These are phyloP conservation scores for Characodon lateralis DNA, from an alignment of 2,797 vertebrate genomes.

Conservation along the genomic window DNA sequence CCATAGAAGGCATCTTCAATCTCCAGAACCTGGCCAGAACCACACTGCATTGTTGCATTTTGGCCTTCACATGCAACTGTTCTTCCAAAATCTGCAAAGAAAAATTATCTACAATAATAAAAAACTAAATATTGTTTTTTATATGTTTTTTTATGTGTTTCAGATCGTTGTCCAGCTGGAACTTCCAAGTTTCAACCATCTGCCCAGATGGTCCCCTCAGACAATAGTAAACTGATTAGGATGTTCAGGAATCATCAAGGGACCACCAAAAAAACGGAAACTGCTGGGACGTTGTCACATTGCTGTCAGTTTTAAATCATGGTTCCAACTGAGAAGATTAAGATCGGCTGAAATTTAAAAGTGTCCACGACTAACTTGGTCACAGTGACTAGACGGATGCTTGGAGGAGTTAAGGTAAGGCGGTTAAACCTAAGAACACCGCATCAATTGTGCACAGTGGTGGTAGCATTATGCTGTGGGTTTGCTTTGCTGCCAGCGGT, in stretches of 20 bases:
- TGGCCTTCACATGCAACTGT: conserved; percentile 86
- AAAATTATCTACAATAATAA: not conserved
- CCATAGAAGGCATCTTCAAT: conserved; percentile 88
- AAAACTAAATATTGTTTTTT: not conserved
- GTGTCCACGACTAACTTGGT: not conserved
- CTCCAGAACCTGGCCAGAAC: conserved; percentile 89
- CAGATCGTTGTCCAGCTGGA: too few relatives aligned
- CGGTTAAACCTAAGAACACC: not conserved
- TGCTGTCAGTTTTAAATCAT: not conserved
- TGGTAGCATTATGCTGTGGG: not conserved
- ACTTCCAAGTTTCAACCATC: too few relatives aligned
- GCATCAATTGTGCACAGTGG: not conserved
- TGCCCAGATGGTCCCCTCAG: too few relatives aligned
- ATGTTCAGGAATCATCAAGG: not conserved
- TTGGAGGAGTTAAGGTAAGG: not conserved
- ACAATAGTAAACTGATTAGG: too few relatives aligned
- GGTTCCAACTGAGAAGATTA: not conserved
- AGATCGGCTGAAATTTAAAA: not conserved
- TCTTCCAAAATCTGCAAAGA: conserved; percentile 79
- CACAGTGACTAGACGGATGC: not conserved
- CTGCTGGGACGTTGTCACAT: not conserved
- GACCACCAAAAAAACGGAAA: not conserved
- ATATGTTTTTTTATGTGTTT: too few relatives aligned
- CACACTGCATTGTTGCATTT: conserved; percentile 89
- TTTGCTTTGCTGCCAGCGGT: not conserved